Base-by-base conservation (phyloP, 2,113 vertebrate species). In the Pipa parva region DNA sequence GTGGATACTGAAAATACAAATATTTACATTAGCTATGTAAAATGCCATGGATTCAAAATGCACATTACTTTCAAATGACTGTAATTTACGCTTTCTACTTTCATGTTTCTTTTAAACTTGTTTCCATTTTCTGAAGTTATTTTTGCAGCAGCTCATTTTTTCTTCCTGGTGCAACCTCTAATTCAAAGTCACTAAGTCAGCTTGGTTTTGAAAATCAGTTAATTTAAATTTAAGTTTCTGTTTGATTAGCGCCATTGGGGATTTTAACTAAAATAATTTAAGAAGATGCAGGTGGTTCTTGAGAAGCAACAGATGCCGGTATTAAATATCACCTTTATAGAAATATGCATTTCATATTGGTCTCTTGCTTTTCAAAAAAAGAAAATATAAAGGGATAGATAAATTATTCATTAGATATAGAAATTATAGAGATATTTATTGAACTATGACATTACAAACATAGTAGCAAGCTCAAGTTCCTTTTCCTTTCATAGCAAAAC, bases 231-330 rank as follows among this genome's bases (percentile, higher is more conserved):
- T 63, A 22, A 63, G 31, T 55, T 63, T 63, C 50, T 33, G 13
- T 63, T 36, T 63, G 62, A 63, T 63, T 63, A 63, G 62, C 31
- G 15, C 62, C 62, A 63, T 42, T 63, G 62, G 62, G 62, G 62
- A 55, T 54, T 63, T 54, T 42, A 63, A 63, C 54, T 54, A 31
- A 63, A 63, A 63, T 63, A 63, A n/a, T 52, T 63, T 17, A 63
- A 63, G 33, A n/a, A 63, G 49, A 36, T 63, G 39, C 62, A 63
- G 62, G 62, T 63, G 62, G 22, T 37, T 31, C 11, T 15, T 42
- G 33, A 54, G 62, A 63, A 39, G 31, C 11, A 54, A 50, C 62
- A 63, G 62, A 63, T 63, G 62, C 18, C 26, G 31, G 31, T 42
- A 18, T 55, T 42, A 55, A 42, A 27, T 50, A 54, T 63, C 18